Evolutionary conservation across 1,140 invertebrate genomes (phyloP).

Genomic region (Drosophila santomea): DNA sequence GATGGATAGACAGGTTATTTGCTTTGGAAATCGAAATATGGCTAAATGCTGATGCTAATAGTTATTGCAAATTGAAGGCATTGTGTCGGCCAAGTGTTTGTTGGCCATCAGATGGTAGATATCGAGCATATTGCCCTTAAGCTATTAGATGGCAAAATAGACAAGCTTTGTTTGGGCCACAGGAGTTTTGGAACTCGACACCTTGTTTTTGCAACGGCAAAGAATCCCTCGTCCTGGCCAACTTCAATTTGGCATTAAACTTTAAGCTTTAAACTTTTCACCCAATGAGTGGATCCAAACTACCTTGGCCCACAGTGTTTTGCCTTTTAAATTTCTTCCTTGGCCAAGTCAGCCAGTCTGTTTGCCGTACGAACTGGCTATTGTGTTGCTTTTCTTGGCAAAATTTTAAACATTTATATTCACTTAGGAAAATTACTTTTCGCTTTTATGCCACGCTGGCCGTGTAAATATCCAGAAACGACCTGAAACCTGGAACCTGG

Average conservation of each 20-base stretch:
- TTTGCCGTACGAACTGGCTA: not conserved
- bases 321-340: slow-evolving; percentile 26
- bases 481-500: slow-evolving; percentile 55
- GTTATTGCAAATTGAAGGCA: slow-evolving; percentile 37
- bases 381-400: slow-evolving; percentile 30
- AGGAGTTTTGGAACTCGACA: slow-evolving; percentile 24
- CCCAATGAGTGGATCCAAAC: slow-evolving; percentile 33
- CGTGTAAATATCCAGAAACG: slow-evolving; percentile 70
- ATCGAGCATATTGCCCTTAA: slow-evolving; percentile 21
- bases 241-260: slow-evolving; percentile 77
- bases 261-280: slow-evolving; percentile 77
- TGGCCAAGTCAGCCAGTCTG: slow-evolving; percentile 7
- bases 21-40: slow-evolving; percentile 29
- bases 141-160: slow-evolving; percentile 26
- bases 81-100: slow-evolving; percentile 38
- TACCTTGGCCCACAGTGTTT: slow-evolving; percentile 16
- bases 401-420: slow-evolving; percentile 81
- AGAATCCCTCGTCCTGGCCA: slow-evolving; percentile 24
- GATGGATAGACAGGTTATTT: slow-evolving; percentile 23
- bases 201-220: slow-evolving; percentile 14
- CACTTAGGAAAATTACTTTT: slow-evolving; percentile 83
- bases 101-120: slow-evolving; percentile 33
- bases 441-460: slow-evolving; percentile 72
- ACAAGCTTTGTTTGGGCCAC: slow-evolving; percentile 18
- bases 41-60: slow-evolving; percentile 29